Evolutionary conservation across 2,797 vertebrate genomes (phyloP).

Genomic region (Squalus acanthias): DNA sequence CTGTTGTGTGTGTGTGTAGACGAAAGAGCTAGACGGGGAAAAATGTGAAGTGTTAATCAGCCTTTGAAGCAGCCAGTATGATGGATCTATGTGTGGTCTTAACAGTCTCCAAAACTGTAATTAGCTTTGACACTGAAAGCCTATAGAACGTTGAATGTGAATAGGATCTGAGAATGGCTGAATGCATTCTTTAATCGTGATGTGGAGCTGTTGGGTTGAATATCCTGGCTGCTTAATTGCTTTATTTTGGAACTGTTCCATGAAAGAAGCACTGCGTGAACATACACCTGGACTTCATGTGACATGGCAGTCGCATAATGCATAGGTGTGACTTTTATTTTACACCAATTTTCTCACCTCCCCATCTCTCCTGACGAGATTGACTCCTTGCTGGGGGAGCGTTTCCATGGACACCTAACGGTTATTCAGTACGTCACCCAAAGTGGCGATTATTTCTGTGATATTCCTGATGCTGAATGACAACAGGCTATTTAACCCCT

Average conservation of each 20-base stretch:
- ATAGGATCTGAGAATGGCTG: background rate
- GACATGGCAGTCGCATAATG: background rate
- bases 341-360: constrained; percentile 9
- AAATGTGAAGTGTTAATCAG: background rate
- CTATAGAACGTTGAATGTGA: background rate
- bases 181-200: background rate
- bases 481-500: no score
- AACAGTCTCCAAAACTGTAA: background rate
- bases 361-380: background rate
- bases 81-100: background rate
- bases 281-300: background rate
- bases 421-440: no score
- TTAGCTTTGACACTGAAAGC: background rate
- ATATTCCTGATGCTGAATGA: background rate
- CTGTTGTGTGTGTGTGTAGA: background rate
- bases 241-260: constrained; percentile 10
- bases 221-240: background rate
- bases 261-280: background rate
- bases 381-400: background rate
- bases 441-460: background rate
- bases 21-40: background rate
- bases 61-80: background rate
- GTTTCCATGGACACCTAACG: constrained; percentile 24
- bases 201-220: background rate
- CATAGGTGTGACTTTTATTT: background rate